phyloP scores from a whole-genome alignment of 2,797 vertebrate genomes.

The Silurus lanzhouensis region DNA sequence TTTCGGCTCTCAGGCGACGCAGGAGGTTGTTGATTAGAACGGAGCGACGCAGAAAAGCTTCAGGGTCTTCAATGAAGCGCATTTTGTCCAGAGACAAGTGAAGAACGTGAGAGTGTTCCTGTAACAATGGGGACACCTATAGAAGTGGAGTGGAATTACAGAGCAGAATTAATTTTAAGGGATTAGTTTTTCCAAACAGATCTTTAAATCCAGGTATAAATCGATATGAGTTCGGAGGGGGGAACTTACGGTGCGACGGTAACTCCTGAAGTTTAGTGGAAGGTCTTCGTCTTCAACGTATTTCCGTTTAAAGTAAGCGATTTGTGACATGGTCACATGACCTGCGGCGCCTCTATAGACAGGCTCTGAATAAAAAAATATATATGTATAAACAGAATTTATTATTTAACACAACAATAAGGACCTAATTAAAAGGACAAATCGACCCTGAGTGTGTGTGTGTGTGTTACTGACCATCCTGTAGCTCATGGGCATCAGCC shows the following conservation, averaged over 20 bases:
- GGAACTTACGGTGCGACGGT: conserved; percentile 86
- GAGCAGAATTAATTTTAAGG: neutral
- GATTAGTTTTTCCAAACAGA: neutral
- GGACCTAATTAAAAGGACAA: neutral
- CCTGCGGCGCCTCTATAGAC: conserved; percentile 85
- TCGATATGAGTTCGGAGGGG: too few species aligned
- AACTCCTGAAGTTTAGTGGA: conserved; percentile 85
- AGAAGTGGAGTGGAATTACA: conserved; percentile 57
- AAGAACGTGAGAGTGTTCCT: conserved; percentile 92
- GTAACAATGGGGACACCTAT: conserved; percentile 84
- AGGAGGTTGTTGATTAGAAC: conserved; percentile 97
- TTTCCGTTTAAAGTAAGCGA: conserved; percentile 96
- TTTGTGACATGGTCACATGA: conserved; percentile 87
- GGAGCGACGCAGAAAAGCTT: conserved; percentile 90
- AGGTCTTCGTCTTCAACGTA: conserved; percentile 91
- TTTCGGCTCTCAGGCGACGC: conserved; percentile 89
- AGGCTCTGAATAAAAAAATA: conserved; percentile 72
- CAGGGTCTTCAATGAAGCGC: conserved; percentile 93
- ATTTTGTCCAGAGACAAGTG: conserved; percentile 96
- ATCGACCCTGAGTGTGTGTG: neutral
- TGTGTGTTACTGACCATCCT: conserved; percentile 55
- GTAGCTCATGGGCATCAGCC: conserved; percentile 60
- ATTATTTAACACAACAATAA: neutral
- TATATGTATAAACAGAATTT: neutral
- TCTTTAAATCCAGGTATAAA: neutral